Evolutionary conservation across 2,113 vertebrate species (phyloP), one percentile per base, ranked within the genome.

Genomic region (Cardinalis cardinalis): DNA sequence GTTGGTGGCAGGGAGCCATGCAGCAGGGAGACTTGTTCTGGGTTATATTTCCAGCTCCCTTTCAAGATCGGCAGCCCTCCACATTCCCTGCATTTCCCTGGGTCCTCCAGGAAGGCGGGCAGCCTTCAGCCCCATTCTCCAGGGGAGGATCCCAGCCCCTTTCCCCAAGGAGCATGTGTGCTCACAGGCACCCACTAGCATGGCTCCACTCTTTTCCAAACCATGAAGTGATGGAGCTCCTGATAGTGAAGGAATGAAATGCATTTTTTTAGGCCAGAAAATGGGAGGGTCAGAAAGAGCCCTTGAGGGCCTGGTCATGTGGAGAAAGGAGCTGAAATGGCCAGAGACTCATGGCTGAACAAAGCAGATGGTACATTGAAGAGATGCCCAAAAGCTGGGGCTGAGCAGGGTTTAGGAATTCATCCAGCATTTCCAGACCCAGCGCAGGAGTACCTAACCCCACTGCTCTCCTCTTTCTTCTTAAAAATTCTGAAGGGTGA

Each of bases 21-120:
- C 2, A 0, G 1, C 2, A 5, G 10, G 19, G 4, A 78, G 1
- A 34, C 20, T 63, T 40, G 6, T 26, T 68, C 28, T 71, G 14
- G 4, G n/a, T 75, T 52, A 7, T 70, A 75, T 34, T 86, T 41
- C n/a, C 58, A 59, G 49, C 24, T 44, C 16, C 31, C 34, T 53
- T 55, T 64, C 25, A 40, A 1, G 1, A 41, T 56, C 15, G 32
- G 55, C 51, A 65, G 51, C 0, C 0, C 17, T 52, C 4, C 49
- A 58, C 15, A 31, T 44, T 85, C 13, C 24, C 48, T 29, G 21
- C 1, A 7, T 40, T 61, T 40, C 7, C 2, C 48, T 56, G 52
- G n/a, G 14, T 48, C 38, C 24, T 58, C 20, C 0, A 1, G 25
- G 20, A 59, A 71, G 46, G 15, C 28, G 44, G 26, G 20, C 48